These are phyloP conservation scores for Chironex yamaguchii DNA, from an alignment of 30 jellyfish, hydroid and myxozoan species.

Conservation along the genomic window DNA sequence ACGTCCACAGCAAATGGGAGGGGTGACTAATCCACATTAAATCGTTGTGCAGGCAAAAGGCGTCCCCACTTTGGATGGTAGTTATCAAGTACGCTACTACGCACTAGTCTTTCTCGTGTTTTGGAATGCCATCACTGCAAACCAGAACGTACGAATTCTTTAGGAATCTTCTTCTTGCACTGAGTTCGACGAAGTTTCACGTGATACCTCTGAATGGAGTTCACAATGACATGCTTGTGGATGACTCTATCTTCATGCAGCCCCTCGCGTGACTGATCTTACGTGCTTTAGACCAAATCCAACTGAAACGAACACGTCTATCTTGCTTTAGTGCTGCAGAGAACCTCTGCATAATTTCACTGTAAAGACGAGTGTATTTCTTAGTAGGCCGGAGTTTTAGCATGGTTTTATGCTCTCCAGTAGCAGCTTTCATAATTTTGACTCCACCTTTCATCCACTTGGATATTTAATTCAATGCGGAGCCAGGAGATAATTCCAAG, in stretches of 20 bases:
- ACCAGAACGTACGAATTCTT: background rate
- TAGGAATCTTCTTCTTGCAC: background rate
- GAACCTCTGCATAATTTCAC: background rate
- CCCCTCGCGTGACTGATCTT: background rate
- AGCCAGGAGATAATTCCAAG: too few species aligned
- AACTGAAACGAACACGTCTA: background rate
- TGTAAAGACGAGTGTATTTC: background rate
- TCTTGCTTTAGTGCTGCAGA: background rate
- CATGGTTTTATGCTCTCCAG: background rate
- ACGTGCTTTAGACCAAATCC: background rate
- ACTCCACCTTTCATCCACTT: background rate
- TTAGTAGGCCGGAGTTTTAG: background rate
- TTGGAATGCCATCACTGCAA: background rate
- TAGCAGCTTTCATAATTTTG: background rate
- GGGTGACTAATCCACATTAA: background rate
- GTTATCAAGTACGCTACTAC: background rate
- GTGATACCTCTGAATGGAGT: background rate
- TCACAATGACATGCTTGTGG: background rate
- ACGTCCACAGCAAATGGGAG: background rate
- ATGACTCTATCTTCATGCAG: background rate
- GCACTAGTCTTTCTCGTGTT: background rate
- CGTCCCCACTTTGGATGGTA: background rate
- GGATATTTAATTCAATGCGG: background rate
- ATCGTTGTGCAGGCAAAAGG: background rate
- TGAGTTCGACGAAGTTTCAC: background rate